Conservation (phyloP, 2,113 vertebrate species). For the Oreochromis aureus region DNA sequence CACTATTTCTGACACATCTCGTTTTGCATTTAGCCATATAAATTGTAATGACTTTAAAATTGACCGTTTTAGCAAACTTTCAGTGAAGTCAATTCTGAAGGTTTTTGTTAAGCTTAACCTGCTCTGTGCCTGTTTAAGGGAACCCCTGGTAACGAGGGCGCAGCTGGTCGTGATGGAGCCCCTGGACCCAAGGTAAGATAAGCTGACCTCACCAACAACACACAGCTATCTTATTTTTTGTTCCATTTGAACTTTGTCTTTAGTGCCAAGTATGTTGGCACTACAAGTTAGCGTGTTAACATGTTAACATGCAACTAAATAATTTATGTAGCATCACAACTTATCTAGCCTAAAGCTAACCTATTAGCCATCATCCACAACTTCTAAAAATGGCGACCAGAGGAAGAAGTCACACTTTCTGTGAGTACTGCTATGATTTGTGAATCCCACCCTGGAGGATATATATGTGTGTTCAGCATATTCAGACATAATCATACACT, state of each 20-base stretch:
- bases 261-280: neutral
- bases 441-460: neutral
- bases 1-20: neutral
- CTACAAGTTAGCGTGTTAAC: neutral
- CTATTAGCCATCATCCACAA: neutral
- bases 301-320: neutral
- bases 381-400: neutral
- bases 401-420: neutral
- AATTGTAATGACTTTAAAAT: neutral
- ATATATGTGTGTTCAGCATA: neutral
- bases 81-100: neutral
- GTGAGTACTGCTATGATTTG: neutral
- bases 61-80: neutral
- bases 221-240: neutral
- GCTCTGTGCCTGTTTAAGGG: slow-evolving; percentile 71
- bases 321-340: neutral
- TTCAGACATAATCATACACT: neutral
- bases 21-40: neutral
- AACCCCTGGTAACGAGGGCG: slow-evolving; percentile 87
- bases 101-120: neutral
- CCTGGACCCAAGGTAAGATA: slow-evolving; percentile 86
- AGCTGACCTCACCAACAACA: neutral
- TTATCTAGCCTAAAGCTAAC: neutral
- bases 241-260: neutral
- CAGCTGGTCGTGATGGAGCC: slow-evolving; percentile 88